phyloP scores from a whole-genome alignment of 1,140 invertebrate genomes.

The Atopsyche davidsoni region DNA sequence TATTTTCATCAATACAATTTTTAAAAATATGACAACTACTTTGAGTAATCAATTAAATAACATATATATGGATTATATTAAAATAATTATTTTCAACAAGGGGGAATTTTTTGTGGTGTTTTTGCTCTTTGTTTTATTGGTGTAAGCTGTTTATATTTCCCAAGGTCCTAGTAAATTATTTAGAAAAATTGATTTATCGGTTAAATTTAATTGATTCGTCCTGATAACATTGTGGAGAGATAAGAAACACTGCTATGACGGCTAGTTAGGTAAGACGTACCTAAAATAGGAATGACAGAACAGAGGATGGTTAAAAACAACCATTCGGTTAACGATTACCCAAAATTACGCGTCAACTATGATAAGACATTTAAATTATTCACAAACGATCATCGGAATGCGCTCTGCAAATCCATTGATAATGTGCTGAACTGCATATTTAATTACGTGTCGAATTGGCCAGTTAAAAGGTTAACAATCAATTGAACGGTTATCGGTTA shows the following conservation, averaged over 20 bases:
- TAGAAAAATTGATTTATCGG: background rate
- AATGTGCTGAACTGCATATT: no score
- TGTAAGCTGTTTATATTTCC: no score
- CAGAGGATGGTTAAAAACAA: no score
- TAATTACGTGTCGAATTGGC: constrained; percentile 13
- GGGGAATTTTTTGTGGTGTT: no score
- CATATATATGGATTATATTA: no score
- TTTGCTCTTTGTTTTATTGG: no score
- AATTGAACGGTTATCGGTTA: constrained; percentile 12
- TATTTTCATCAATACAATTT: no score
- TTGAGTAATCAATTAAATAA: no score
- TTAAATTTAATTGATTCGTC: background rate
- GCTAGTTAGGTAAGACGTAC: constrained; percentile 19
- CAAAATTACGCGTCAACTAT: constrained; percentile 1
- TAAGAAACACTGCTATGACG: background rate
- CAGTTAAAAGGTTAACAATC: constrained; percentile 21
- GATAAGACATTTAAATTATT: constrained; percentile 5
- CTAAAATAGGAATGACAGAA: constrained; percentile 20
- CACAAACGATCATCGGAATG: background rate
- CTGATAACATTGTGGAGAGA: background rate
- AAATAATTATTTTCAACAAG: no score
- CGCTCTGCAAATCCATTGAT: no score
- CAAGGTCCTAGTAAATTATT: no score
- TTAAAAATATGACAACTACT: no score
- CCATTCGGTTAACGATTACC: constrained; percentile 2